Base-by-base conservation (phyloP, 2,797 vertebrate species). In the Eremophila alpestris region DNA sequence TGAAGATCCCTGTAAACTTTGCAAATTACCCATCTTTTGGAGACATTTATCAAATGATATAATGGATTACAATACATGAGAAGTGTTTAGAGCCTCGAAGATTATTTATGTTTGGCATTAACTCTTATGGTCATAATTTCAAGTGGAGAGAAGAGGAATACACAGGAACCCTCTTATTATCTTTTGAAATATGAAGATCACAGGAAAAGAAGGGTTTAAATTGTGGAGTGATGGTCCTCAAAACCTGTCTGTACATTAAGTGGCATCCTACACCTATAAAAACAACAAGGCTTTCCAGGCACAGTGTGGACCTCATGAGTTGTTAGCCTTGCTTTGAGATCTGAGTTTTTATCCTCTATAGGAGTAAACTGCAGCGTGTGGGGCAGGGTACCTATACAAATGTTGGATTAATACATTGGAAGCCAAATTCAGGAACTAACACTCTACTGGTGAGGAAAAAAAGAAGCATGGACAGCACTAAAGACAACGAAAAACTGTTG, bases 101-200 rank as follows among this genome's bases (percentile, higher is more conserved):
- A 96, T 95, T 93, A 91, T 96, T 95, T 94, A 96, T 83, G 89
- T 97, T 97, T 96, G 96, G 94, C 81, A 91, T 94, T 96, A 93
- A 87, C 63, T 95, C 91, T 89, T 90, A 79, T 80, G 96, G 96
- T 95, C 95, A 81, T 93, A 90, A 97, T 95, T 96, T 96, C 95
- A 96, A 96, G 94, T 26, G 22, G 60, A 60, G 88, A 93, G 93
- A 94, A 94, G 81, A 91, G 58, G 62, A 96, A 85, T 89, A 85
- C 92, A 91, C 78, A 95, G 94, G 89, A 96, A 95, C 90, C 85
- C 93, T 94, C 96, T 95, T 96, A 96, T 97, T 96, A 96, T 86
- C 94, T 97, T 96, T 96, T 97, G 96, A 97, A 98, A 96, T 91
- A 96, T 96, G 97, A 97, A 97, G 96, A 97, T 97, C 96, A 96